phyloP scores from a whole-genome alignment of 2,888 invertebrate species.

The Cecidostiba fungosa region DNA sequence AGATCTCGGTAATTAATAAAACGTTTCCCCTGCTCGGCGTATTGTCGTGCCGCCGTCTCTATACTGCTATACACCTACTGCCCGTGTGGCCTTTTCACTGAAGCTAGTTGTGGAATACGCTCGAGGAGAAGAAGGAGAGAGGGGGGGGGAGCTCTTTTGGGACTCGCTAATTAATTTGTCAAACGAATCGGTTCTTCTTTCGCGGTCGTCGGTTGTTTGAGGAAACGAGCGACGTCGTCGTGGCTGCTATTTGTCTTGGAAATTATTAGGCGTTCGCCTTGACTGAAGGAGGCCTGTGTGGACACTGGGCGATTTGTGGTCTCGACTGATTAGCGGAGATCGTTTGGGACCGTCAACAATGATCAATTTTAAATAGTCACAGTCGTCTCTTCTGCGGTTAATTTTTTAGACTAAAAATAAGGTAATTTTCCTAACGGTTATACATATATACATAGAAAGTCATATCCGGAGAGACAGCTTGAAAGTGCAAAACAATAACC shows the following conservation, averaged over 20 bases:
- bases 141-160: constrained; percentile 54
- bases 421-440: neutral
- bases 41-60: constrained; percentile 74
- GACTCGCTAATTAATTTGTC: constrained; percentile 52
- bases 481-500: neutral
- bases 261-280: constrained; percentile 22
- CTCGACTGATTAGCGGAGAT: constrained; percentile 43
- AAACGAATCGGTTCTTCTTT: constrained; percentile 5
- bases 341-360: constrained; percentile 33
- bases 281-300: neutral
- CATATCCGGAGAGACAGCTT: neutral
- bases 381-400: neutral
- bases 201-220: neutral
- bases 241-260: constrained; percentile 11
- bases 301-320: neutral
- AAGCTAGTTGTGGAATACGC: constrained; percentile 72
- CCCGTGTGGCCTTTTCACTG: constrained; percentile 3
- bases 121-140: no score
- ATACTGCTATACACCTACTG: constrained; percentile 61
- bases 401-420: neutral
- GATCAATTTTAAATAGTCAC: constrained; percentile 30
- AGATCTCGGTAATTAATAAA: constrained; percentile 79
- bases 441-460: no score
- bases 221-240: neutral
- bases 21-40: constrained; percentile 74